Conservation (phyloP, 2,888 invertebrate genomes). For the Cheilosia variabilis region DNA sequence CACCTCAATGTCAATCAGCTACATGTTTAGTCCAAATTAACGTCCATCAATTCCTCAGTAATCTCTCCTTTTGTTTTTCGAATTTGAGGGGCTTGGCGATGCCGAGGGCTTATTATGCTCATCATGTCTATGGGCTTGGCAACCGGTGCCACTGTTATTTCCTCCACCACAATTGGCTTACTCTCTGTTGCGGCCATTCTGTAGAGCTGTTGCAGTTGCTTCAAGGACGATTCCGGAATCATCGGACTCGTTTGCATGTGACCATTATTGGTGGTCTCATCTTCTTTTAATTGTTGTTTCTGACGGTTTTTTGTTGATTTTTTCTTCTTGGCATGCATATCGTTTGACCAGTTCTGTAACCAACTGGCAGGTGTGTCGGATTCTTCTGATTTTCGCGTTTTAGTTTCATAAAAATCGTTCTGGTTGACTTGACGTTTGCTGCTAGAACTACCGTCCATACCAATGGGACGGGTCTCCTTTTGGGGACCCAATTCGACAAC, state of each 20-base stretch:
- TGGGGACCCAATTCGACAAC: slow-evolving; percentile 91
- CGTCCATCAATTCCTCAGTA: slow-evolving; percentile 86
- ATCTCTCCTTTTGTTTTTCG: slow-evolving; percentile 84
- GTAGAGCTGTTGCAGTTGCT: slow-evolving; percentile 82
- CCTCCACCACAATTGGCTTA: slow-evolving; percentile 67
- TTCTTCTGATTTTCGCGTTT: slow-evolving; percentile 25
- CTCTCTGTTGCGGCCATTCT: slow-evolving; percentile 79
- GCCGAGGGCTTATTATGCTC: slow-evolving; percentile 37
- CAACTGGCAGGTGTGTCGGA: slow-evolving; percentile 47
- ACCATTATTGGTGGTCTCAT: slow-evolving; percentile 59
- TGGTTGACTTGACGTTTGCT: slow-evolving; percentile 81
- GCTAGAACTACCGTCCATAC: slow-evolving; percentile 82
- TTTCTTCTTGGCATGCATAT: slow-evolving; percentile 82
- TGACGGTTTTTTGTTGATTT: slow-evolving; percentile 58
- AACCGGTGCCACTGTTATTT: slow-evolving; percentile 66
- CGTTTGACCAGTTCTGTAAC: slow-evolving; percentile 85
- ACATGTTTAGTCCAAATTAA: slow-evolving; percentile 76
- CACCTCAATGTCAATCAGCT: background rate
- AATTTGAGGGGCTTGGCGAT: slow-evolving; percentile 70
- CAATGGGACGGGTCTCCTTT: slow-evolving; percentile 88
- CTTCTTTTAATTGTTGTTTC: slow-evolving; percentile 64
- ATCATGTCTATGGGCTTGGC: slow-evolving; percentile 3
- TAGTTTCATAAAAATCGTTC: slow-evolving; percentile 76
- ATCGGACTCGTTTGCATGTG: slow-evolving; percentile 80
- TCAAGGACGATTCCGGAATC: slow-evolving; percentile 82